Conservation (phyloP, 2,888 invertebrate genomes). For the Ferrisia virgata region DNA sequence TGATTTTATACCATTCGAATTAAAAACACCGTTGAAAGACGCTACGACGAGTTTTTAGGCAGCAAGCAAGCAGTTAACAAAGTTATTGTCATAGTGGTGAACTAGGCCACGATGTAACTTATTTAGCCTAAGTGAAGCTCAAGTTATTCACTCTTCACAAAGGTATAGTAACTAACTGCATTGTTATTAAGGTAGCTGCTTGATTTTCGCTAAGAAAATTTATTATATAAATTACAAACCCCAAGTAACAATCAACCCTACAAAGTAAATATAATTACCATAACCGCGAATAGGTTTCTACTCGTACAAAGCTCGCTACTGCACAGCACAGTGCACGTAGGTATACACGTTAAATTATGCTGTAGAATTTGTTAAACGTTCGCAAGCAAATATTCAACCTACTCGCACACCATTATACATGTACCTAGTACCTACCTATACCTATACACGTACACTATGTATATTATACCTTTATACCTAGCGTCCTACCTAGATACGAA, state of each 20-base stretch:
- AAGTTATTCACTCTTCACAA: background rate
- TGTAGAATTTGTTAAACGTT: background rate
- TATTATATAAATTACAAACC: constrained; percentile 28
- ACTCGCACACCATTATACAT: background rate
- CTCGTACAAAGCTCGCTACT: background rate
- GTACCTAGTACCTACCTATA: too few relatives aligned
- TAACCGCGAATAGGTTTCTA: constrained; percentile 16
- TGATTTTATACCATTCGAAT: background rate
- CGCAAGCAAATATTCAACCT: background rate
- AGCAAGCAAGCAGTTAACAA: background rate
- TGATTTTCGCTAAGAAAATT: constrained; percentile 26
- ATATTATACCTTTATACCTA: too few relatives aligned
- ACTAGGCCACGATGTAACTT: background rate
- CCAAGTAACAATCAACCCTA: constrained; percentile 27
- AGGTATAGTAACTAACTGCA: constrained; percentile 18
- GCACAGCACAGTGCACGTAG: background rate
- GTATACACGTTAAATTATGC: background rate
- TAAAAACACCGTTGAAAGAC: too few relatives aligned
- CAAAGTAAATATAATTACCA: constrained; percentile 33
- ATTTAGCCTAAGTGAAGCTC: background rate
- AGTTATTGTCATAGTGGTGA: background rate
- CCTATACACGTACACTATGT: too few relatives aligned
- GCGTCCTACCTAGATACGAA: too few relatives aligned
- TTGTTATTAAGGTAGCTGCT: constrained; percentile 5
- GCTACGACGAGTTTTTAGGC: background rate